phyloP scores from a whole-genome alignment of 2,113 vertebrate species.

The Thunnus maccoyii region DNA sequence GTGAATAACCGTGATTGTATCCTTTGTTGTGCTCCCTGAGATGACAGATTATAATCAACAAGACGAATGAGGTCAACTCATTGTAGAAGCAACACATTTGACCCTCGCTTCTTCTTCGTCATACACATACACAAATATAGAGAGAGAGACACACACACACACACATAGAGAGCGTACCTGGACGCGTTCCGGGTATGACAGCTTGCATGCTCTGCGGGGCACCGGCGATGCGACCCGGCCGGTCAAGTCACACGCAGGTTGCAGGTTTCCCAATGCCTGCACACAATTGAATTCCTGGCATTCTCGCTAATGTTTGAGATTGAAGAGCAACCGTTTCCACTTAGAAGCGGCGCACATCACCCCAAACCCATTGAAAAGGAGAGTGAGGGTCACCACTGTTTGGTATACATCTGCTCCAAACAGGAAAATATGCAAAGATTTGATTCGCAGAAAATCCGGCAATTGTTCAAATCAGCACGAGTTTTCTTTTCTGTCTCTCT shows the following conservation, averaged over 20 bases:
- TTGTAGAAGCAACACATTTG: slow-evolving; percentile 65
- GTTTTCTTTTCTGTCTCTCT: slow-evolving; percentile 87
- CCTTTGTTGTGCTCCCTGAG: slow-evolving; percentile 71
- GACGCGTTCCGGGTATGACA: slow-evolving; percentile 41
- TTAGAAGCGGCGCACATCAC: slow-evolving; percentile 83
- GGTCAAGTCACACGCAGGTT: slow-evolving; percentile 82
- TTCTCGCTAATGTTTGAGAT: slow-evolving; percentile 86
- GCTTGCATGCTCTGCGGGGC: slow-evolving; percentile 60
- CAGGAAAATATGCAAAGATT: slow-evolving; percentile 95
- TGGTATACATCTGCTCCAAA: slow-evolving; percentile 91
- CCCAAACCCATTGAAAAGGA: slow-evolving; percentile 87
- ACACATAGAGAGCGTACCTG: slow-evolving; percentile 45
- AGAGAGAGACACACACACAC: background rate
- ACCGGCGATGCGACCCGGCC: slow-evolving; percentile 72
- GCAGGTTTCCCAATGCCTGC: slow-evolving; percentile 75
- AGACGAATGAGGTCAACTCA: slow-evolving; percentile 77
- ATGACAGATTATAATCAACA: slow-evolving; percentile 80
- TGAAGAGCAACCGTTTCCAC: slow-evolving; percentile 87
- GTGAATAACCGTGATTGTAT: slow-evolving; percentile 76
- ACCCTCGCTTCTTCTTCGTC: slow-evolving; percentile 43
- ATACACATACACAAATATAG: background rate
- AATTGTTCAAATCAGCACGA: slow-evolving; percentile 90
- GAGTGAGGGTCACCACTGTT: slow-evolving; percentile 90
- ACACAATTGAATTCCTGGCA: slow-evolving; percentile 87
- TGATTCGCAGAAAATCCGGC: slow-evolving; percentile 93